Evolutionary conservation across 2,113 vertebrate species (phyloP), one percentile per base, ranked within the genome.

Genomic region (Ariopsis seemanni): DNA sequence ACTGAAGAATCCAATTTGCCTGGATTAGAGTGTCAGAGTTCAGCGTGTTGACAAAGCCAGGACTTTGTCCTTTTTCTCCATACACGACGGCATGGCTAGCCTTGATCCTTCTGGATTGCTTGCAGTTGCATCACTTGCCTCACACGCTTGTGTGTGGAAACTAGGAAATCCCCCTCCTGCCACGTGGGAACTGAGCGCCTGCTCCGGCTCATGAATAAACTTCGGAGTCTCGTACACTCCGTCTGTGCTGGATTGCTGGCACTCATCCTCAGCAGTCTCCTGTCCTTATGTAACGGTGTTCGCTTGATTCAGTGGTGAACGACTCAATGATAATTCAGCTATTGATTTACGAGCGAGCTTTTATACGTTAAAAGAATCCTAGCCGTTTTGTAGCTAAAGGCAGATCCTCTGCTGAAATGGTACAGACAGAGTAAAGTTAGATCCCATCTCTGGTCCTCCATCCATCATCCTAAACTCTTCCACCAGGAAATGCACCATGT

Each of bases 61-160:
- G 83, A 88, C 52, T 86, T 88, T 87, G 67, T 86, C 85, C 82
- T 84, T 27, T 86, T 86, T 20, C 78, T 85, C 60, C 88, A 87
- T 75, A 62, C 79, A 63, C 60, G 71, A 14, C 18, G 55, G 27
- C 53, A 52, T 69, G 34, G 72, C 30, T 82, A 86, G 84, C 77
- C 88, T 88, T 72, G 85, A 89, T 85, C 83, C 83, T 52, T 78
- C 48, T 63, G 48, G 77, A 88, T 90, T 91, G 85, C 87, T 53
- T 18, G 72, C 85, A 65, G 63, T 91, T 91, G 90, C 90, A 90
- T 91, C 90, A 91, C 80, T 87, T 83, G 74, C 78, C 82, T 87
- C 67, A 84, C 30, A 62, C 53, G 53, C 65, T 42, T 42, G 69
- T 22, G 57, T 78, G 85, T 71, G 71, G 48, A 88, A 83, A 83